phyloP scores from a whole-genome alignment of 2,113 vertebrate species.

The Leiothrix lutea region DNA sequence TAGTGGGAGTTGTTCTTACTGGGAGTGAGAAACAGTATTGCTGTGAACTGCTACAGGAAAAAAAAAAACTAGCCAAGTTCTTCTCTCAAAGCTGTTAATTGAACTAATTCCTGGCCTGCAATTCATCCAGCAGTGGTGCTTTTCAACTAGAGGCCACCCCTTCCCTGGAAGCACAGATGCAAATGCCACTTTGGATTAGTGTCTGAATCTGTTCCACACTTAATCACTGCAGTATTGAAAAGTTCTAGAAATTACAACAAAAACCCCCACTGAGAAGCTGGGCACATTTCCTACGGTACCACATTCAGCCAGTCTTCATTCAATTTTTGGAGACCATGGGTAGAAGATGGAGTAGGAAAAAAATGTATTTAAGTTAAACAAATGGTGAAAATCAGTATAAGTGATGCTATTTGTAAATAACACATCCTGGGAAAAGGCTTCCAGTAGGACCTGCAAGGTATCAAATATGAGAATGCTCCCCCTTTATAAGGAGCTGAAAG shows the following conservation, averaged over 20 bases:
- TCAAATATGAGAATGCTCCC: not conserved
- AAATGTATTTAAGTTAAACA: not conserved
- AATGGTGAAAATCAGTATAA: not conserved
- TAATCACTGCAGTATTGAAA: not conserved
- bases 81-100: not conserved
- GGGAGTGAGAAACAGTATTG: not conserved
- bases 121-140: not conserved
- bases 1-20: not conserved
- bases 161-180: not conserved
- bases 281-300: not conserved
- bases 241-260: not conserved
- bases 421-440: not conserved
- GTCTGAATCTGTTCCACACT: not conserved
- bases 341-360: not conserved
- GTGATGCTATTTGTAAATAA: not conserved
- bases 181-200: not conserved
- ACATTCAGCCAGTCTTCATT: not conserved
- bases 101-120: not conserved
- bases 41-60: not conserved
- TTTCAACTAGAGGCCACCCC: not conserved
- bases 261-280: not conserved
- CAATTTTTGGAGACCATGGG: not conserved
- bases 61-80: not conserved
- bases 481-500: constrained; percentile 12
- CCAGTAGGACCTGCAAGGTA: constrained; percentile 14